Percentiles rank a stretch among this genome's conserved stretches.
phyloP scores from a whole-genome alignment of 2,113 vertebrate species.

The Rhineura floridana region DNA sequence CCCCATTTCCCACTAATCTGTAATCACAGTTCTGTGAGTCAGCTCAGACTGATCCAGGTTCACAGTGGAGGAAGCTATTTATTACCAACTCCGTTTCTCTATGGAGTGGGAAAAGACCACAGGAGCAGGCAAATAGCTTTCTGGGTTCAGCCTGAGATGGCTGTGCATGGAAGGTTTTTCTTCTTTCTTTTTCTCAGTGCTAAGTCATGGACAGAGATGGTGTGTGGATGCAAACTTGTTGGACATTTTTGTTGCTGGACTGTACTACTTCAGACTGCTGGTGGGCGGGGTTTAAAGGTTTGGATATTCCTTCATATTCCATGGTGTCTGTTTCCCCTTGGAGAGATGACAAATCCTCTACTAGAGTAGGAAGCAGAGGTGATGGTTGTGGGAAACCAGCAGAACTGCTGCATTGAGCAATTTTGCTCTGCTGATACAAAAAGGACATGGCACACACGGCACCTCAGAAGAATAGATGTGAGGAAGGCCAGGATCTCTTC shows the following conservation, averaged over 20 bases:
- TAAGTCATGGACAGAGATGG: background rate
- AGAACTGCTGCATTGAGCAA: background rate
- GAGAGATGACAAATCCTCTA: background rate
- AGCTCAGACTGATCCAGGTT: conserved; percentile 57
- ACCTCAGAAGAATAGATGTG: no score
- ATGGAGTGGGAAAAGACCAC: background rate
- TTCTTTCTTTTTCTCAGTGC: background rate
- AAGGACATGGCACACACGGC: no score
- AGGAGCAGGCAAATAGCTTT: background rate
- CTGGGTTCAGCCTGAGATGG: rapidly evolving
- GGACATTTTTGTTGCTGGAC: background rate
- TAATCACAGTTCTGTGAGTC: conserved; percentile 52
- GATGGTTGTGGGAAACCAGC: background rate
- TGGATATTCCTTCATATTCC: background rate
- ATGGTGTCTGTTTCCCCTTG: background rate
- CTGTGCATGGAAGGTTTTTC: background rate
- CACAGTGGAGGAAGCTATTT: conserved; percentile 50
- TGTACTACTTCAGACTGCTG: background rate
- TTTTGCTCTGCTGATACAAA: background rate
- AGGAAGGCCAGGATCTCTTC: no score
- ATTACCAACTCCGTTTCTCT: conserved; percentile 40
- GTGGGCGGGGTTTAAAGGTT: background rate
- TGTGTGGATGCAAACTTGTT: background rate
- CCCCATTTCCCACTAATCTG: conserved; percentile 50
- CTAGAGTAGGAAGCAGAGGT: background rate